Percentiles rank a stretch among this genome's conserved stretches.
phyloP scores from a whole-genome alignment of 2,113 vertebrate species.

The Zosterops japonicus region DNA sequence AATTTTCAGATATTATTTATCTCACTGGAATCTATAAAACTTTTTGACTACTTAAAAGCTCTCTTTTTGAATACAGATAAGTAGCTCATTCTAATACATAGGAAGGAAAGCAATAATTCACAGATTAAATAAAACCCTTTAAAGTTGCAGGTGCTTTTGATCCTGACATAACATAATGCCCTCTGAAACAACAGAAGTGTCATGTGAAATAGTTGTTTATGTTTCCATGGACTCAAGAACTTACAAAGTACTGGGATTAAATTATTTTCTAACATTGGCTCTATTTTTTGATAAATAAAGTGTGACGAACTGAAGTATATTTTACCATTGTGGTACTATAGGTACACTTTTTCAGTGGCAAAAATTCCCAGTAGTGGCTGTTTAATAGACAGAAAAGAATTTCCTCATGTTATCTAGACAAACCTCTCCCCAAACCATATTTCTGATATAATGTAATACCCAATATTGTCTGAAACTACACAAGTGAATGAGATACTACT shows the following conservation, averaged over 20 bases:
- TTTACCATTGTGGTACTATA: not conserved
- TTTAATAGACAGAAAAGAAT: not conserved
- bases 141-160: not conserved
- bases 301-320: not conserved
- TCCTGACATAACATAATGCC: not conserved
- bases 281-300: not conserved
- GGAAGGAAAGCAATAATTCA: conserved; percentile 35
- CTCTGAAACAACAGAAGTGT: conserved; percentile 29
- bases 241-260: not conserved
- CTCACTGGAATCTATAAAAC: conserved; percentile 19
- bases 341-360: not conserved
- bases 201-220: not conserved
- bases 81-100: not conserved
- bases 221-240: not conserved
- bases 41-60: conserved; percentile 6
- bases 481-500: not conserved
- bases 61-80: not conserved
- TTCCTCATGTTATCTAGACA: not conserved
- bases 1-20: conserved; percentile 4
- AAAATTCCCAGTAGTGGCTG: not conserved
- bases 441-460: not conserved
- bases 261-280: not conserved
- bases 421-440: not conserved
- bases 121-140: conserved; percentile 24
- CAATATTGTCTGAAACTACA: not conserved